Conservation (phyloP, 1,140 invertebrate species). For the Zaprionus capensis region DNA sequence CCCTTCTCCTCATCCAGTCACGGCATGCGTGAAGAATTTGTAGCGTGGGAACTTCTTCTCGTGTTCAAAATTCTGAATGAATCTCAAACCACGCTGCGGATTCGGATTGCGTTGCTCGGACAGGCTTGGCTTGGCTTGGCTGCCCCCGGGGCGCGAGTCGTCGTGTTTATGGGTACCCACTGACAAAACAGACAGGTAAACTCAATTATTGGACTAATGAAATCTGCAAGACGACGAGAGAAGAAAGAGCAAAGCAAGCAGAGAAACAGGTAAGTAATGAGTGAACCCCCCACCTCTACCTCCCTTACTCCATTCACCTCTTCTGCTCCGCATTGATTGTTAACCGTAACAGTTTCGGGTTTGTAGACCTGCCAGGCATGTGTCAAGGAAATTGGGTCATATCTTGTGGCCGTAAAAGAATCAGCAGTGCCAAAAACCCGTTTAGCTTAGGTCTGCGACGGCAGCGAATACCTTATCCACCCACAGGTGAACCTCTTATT, state of each 20-base stretch:
- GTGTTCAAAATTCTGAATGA: conserved; percentile 45
- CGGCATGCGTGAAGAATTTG: conserved; percentile 69
- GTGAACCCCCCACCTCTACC: conserved; percentile 23
- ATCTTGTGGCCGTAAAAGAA: conserved; percentile 55
- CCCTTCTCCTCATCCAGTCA: not conserved
- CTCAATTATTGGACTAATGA: conserved; percentile 80
- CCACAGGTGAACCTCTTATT: conserved; percentile 70
- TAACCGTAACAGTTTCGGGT: conserved; percentile 78
- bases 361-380: conserved; percentile 80
- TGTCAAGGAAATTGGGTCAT: conserved; percentile 81
- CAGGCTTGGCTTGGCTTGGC: conserved; percentile 38
- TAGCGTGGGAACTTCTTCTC: conserved; percentile 64
- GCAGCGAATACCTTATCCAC: conserved; percentile 39
- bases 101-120: conserved; percentile 18
- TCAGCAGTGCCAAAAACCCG: conserved; percentile 57
- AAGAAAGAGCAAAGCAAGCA: conserved; percentile 3
- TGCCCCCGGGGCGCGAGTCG: conserved; percentile 63
- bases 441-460: conserved; percentile 28
- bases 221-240: conserved; percentile 58
- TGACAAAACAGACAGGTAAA: conserved; percentile 76
- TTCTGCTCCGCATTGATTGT: conserved; percentile 66
- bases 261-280: conserved; percentile 54
- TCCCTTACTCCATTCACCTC: conserved; percentile 20
- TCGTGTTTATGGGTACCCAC: conserved; percentile 67
- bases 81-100: conserved; percentile 44